Percentiles rank a stretch among this genome's conserved stretches.
phyloP scores from a whole-genome alignment of 2,797 vertebrate genomes.

The Hyperoplus lanceolatus region DNA sequence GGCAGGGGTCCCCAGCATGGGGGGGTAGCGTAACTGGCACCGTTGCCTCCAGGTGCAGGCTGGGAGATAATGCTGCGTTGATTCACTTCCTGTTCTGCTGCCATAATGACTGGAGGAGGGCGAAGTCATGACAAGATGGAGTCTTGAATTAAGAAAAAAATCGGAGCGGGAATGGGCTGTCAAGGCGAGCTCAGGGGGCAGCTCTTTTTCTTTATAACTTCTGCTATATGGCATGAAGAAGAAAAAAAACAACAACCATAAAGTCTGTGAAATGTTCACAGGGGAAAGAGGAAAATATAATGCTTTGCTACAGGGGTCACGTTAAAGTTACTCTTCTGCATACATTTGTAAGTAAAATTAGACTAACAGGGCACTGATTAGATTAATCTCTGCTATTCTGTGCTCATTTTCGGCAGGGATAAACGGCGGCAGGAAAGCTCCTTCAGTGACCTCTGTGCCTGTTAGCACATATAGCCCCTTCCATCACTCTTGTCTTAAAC shows the following conservation, averaged over 20 bases:
- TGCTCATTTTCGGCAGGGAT: slow-evolving; percentile 64
- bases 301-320: slow-evolving; percentile 20
- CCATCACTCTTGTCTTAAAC: slow-evolving; percentile 76
- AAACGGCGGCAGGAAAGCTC: slow-evolving; percentile 60
- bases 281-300: slow-evolving; percentile 36
- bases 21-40: slow-evolving; percentile 69
- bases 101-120: slow-evolving; percentile 79
- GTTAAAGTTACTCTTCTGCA: slow-evolving; percentile 51
- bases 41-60: slow-evolving; percentile 81
- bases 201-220: slow-evolving; percentile 45
- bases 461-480: slow-evolving; percentile 72
- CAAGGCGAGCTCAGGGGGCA: slow-evolving; percentile 47
- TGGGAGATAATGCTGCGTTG: slow-evolving; percentile 81
- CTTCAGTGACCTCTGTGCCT: slow-evolving; percentile 79
- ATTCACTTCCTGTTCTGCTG: slow-evolving; percentile 81
- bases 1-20: slow-evolving; percentile 73
- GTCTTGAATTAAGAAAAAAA: slow-evolving; percentile 72
- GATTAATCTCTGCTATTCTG: slow-evolving; percentile 72
- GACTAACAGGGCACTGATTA: slow-evolving; percentile 47
- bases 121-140: slow-evolving; percentile 71
- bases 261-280: slow-evolving; percentile 28
- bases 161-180: slow-evolving; percentile 54
- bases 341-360: slow-evolving; percentile 69
- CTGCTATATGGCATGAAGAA: slow-evolving; percentile 7
- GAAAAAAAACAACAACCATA: slow-evolving; percentile 19